Base-by-base conservation (phyloP, 2,888 invertebrate species). In the Cheilosia vernalis region DNA sequence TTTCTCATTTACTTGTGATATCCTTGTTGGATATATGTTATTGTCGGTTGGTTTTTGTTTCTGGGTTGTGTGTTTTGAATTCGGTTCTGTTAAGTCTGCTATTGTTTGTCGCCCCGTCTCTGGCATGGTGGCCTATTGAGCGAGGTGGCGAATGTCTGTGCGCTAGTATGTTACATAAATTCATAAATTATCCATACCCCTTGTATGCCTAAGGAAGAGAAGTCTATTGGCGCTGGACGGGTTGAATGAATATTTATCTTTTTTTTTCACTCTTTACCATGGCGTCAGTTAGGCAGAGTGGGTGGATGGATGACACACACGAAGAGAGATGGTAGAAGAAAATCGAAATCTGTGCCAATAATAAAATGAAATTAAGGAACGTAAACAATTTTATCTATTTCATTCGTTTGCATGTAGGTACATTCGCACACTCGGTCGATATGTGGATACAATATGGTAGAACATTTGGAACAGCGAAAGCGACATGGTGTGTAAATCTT, bases 331-430 rank as follows among this genome's bases (percentile, higher is more conserved):
- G 19, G 24, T 21, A 56, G 64, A 84, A 85, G 69, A 60, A 60
- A 72, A 63, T 85, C 63, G 70, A 81, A 85, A 85, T 85, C 85
- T 85, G 85, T 85, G 80, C 81, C 85, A 85, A 85, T 85, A 85
- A 81, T 77, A 81, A 85, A 85, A 80, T 85, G 81, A 85, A 85
- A 85, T 85, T 85, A 85, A 85, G 81, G 81, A 85, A 85, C 85
- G 80, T 85, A 81, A 85, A 85, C 85, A 85, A 77, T 85, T 85
- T 80, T 72, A 80, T 76, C 80, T 76, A 53, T 55, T 66, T 58
- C 76, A 69, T 70, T 67, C 60, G 60, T 13, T 53, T 30, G 9
- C 30, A 30, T 9, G 27, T n/a, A n/a, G n/a, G n/a, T 58, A 56
- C 37, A 15, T 10, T 33, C 19, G 64, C 1, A 58, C 37, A 55